Conservation (phyloP, 2,888 invertebrate species). For the Folsomia candida region DNA sequence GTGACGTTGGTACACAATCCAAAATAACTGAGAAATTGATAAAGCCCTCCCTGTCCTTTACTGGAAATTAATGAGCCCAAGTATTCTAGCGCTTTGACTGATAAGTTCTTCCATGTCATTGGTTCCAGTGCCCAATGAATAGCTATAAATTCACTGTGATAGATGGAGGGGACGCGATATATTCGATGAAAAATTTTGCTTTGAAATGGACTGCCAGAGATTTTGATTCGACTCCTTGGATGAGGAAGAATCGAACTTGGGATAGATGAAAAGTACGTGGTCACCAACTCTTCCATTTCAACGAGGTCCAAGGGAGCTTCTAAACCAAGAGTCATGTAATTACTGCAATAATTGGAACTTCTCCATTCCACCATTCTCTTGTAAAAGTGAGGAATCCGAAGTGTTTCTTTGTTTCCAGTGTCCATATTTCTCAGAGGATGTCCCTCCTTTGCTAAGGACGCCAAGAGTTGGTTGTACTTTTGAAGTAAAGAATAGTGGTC, state of each 20-base stretch:
- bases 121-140: conserved; percentile 31
- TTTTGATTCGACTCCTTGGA: conserved; percentile 4
- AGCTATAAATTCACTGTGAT: conserved; percentile 26
- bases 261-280: conserved; percentile 25
- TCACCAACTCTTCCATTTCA: conserved; percentile 18
- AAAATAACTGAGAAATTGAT: conserved; percentile 16
- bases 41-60: conserved; percentile 24
- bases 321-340: conserved; percentile 34
- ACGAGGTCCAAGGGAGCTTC: conserved; percentile 31
- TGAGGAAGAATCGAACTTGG: neutral
- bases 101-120: conserved; percentile 31
- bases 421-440: conserved; percentile 34
- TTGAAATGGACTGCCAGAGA: conserved; percentile 27
- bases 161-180: conserved; percentile 30
- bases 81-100: conserved; percentile 33
- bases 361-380: conserved; percentile 26
- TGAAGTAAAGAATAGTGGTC: too few relatives aligned
- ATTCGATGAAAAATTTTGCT: conserved; percentile 24
- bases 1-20: conserved; percentile 22
- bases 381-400: conserved; percentile 24
- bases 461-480: conserved; percentile 28
- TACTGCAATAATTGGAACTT: conserved; percentile 23
- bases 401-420: conserved; percentile 28
- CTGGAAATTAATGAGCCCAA: conserved; percentile 20
- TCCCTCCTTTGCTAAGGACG: conserved; percentile 21